Evolutionary conservation across 2,888 invertebrate genomes (phyloP).

Genomic region (Branchipolynoe longqiensis): DNA sequence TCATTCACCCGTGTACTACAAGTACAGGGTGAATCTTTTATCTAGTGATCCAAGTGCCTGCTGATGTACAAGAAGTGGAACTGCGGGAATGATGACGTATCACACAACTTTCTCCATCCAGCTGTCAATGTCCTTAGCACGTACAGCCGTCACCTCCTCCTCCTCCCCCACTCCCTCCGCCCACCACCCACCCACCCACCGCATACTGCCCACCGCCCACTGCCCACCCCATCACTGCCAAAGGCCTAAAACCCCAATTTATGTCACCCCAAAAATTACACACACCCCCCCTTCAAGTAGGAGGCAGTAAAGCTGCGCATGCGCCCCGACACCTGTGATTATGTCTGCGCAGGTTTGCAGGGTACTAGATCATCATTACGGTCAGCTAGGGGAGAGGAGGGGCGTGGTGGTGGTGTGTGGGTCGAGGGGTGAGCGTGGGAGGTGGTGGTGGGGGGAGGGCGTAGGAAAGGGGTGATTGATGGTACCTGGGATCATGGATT

Average conservation of each 20-base stretch:
- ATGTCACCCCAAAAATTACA: slow-evolving; percentile 38
- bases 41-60: too few species aligned
- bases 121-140: too few species aligned
- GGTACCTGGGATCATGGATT: too few species aligned
- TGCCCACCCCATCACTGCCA: too few species aligned
- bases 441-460: background rate
- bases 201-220: too few species aligned
- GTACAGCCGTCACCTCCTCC: too few species aligned
- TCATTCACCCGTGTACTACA: too few species aligned
- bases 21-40: too few species aligned
- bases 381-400: background rate
- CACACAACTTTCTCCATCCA: too few species aligned
- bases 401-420: background rate
- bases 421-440: background rate
- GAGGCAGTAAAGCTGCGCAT: slow-evolving; percentile 21
- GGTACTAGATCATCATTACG: slow-evolving; percentile 22
- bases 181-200: background rate
- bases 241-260: slow-evolving; percentile 37
- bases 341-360: background rate
- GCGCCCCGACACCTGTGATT: slow-evolving; percentile 40
- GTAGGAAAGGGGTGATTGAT: slow-evolving; percentile 1
- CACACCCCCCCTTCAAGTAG: slow-evolving; percentile 4
- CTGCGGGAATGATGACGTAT: too few species aligned
- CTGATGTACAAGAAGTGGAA: too few species aligned
- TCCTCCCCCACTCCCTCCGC: background rate